Evolutionary conservation across 2,888 invertebrate species (phyloP).

Genomic region (Ectemnius cavifrons): DNA sequence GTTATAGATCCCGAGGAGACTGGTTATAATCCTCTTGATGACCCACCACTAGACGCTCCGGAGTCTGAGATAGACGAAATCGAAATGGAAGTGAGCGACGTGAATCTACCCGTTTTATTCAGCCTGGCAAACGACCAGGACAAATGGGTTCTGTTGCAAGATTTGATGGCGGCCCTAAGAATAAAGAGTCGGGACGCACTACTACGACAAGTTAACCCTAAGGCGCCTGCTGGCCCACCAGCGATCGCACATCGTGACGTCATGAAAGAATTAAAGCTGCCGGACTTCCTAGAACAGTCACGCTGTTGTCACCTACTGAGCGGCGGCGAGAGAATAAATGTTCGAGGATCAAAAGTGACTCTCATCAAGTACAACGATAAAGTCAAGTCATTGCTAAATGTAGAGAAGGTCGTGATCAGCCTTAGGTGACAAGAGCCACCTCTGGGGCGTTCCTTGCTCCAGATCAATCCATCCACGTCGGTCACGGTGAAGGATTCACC

Average conservation of each 20-base stretch:
- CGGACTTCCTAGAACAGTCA: conserved; percentile 89
- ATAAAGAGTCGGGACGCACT: conserved; percentile 90
- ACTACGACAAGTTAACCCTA: conserved; percentile 84
- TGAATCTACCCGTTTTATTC: conserved; percentile 89
- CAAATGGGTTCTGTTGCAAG: conserved; percentile 89
- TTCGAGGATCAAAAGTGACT: conserved; percentile 88
- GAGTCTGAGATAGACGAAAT: conserved; percentile 81
- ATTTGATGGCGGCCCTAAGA: conserved; percentile 87
- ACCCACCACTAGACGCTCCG: conserved; percentile 78
- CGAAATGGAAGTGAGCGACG: conserved; percentile 90
- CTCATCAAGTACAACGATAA: conserved; percentile 91
- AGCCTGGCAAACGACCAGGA: conserved; percentile 82
- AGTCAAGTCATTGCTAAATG: conserved; percentile 88
- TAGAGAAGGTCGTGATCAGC: conserved; percentile 86
- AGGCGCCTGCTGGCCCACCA: conserved; percentile 79
- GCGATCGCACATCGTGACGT: conserved; percentile 78
- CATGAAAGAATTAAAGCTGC: conserved; percentile 86
- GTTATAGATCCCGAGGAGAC: conserved; percentile 70
- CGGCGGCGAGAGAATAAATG: conserved; percentile 89
- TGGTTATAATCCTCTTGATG: conserved; percentile 82
- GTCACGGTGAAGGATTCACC: conserved; percentile 50
- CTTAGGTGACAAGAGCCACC: conserved; percentile 79
- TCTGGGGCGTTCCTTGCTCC: conserved; percentile 63
- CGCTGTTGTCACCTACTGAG: conserved; percentile 88
- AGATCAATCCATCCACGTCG: conserved; percentile 68